A percentile compares a stretch with the other conserved stretches of the same genome.
These are phyloP conservation scores for Pachypsylla venusta DNA, from an alignment of 1,140 invertebrate genomes.

Conservation along the genomic window DNA sequence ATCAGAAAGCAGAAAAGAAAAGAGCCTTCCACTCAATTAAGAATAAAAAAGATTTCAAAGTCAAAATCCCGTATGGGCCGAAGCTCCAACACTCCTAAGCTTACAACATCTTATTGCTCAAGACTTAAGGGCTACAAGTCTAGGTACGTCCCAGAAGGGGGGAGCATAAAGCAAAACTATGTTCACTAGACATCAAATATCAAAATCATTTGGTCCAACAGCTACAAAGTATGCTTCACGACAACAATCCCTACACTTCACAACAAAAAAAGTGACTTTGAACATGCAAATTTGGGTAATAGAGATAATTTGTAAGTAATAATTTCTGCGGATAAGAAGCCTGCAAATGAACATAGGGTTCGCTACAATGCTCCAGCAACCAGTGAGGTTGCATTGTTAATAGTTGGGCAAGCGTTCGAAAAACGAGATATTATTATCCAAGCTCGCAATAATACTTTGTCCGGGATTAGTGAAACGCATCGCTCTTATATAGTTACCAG, in stretches of 20 bases:
- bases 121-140: too few species aligned
- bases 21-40: too few species aligned
- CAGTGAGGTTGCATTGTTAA: slow-evolving; percentile 28
- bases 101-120: too few species aligned
- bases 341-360: slow-evolving; percentile 25
- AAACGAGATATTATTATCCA: slow-evolving; percentile 24
- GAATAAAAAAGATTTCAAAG: too few species aligned
- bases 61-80: too few species aligned
- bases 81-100: too few species aligned
- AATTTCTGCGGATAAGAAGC: slow-evolving; percentile 28
- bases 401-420: slow-evolving; percentile 27
- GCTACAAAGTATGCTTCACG: slow-evolving; percentile 23
- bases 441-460: slow-evolving; percentile 18
- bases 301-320: slow-evolving; percentile 26
- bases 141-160: too few species aligned
- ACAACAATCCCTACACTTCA: slow-evolving; percentile 23
- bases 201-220: slow-evolving; percentile 15
- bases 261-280: slow-evolving; percentile 24
- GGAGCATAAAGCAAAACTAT: too few species aligned
- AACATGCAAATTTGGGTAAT: slow-evolving; percentile 18
- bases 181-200: too few species aligned
- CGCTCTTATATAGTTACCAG: too few species aligned
- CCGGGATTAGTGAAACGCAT: slow-evolving; percentile 25
- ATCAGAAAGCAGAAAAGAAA: too few species aligned
- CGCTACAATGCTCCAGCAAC: slow-evolving; percentile 28